phyloP scores from a whole-genome alignment of 1,140 invertebrate genomes.

The Pinna nobilis region DNA sequence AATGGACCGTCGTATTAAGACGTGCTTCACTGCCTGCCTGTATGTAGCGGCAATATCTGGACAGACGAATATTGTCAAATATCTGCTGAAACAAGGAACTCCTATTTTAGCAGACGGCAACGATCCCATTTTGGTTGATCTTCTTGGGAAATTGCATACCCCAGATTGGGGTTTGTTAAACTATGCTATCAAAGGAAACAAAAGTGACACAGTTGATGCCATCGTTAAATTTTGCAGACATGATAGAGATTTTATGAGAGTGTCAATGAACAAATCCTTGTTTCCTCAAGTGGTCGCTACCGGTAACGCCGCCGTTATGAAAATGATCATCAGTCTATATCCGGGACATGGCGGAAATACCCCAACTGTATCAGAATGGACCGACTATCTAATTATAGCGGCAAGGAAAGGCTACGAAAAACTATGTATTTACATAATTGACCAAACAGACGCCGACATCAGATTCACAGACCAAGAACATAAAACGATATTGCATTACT shows the following conservation, averaged over 20 bases:
- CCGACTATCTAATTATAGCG: slow-evolving; percentile 1
- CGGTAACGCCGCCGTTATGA: slow-evolving; percentile 5
- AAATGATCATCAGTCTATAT: not conserved
- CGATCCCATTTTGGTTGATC: not conserved
- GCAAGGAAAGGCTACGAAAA: slow-evolving; percentile 18
- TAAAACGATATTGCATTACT: slow-evolving; percentile 28
- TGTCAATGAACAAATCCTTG: not conserved
- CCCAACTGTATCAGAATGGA: not conserved
- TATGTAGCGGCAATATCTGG: slow-evolving; percentile 5
- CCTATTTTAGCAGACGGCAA: slow-evolving; percentile 7
- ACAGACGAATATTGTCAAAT: slow-evolving; percentile 28
- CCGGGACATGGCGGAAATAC: not conserved
- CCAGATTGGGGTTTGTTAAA: slow-evolving; percentile 5
- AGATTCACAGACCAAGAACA: not conserved
- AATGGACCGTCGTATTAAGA: not conserved
- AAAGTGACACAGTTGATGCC: not conserved
- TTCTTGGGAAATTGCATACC: slow-evolving; percentile 6
- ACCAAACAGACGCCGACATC: not conserved
- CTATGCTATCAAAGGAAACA: slow-evolving; percentile 10
- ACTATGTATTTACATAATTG: slow-evolving; percentile 17
- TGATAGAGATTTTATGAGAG: slow-evolving; percentile 13
- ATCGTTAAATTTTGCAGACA: slow-evolving; percentile 20
- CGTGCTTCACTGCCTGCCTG: slow-evolving; percentile 21
- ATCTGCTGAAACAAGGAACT: slow-evolving; percentile 7
- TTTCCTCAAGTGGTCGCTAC: not conserved